Conservation (phyloP, 2,113 vertebrate genomes). For the Pseudolaguvia tuberculata region DNA sequence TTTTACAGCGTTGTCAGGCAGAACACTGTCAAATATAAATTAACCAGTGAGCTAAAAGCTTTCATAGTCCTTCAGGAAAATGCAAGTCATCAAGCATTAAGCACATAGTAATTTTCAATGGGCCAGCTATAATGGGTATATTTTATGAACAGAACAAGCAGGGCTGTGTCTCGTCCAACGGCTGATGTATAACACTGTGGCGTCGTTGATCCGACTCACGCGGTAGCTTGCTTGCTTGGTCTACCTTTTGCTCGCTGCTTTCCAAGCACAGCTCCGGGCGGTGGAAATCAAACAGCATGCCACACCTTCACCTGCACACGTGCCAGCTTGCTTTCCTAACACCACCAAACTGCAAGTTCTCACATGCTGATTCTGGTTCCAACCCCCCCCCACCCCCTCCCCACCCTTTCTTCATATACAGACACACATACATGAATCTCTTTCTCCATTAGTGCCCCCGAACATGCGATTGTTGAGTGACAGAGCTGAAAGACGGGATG, state of each 20-base stretch:
- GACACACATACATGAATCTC: not conserved
- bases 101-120: constrained; percentile 68
- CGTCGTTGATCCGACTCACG: not conserved
- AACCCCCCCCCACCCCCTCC: not conserved
- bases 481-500: constrained; percentile 9
- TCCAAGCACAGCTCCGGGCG: constrained; percentile 2
- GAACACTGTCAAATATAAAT: constrained; percentile 64
- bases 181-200: constrained; percentile 46
- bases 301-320: constrained; percentile 8
- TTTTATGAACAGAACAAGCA: constrained; percentile 52
- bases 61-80: constrained; percentile 60
- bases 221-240: not conserved
- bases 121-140: constrained; percentile 57
- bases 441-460: constrained; percentile 24
- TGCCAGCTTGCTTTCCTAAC: constrained; percentile 25
- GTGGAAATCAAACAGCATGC: not conserved
- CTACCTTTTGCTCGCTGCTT: constrained; percentile 2
- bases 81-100: constrained; percentile 68
- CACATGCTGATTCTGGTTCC: constrained; percentile 8
- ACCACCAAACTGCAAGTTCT: constrained; percentile 8
- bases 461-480: constrained; percentile 19
- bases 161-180: constrained; percentile 27
- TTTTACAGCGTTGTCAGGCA: constrained; percentile 57
- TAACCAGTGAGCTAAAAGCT: constrained; percentile 62
- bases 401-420: not conserved